Evolutionary conservation across 2,113 vertebrate species (phyloP).

Genomic region (Pseudorasbora parva): DNA sequence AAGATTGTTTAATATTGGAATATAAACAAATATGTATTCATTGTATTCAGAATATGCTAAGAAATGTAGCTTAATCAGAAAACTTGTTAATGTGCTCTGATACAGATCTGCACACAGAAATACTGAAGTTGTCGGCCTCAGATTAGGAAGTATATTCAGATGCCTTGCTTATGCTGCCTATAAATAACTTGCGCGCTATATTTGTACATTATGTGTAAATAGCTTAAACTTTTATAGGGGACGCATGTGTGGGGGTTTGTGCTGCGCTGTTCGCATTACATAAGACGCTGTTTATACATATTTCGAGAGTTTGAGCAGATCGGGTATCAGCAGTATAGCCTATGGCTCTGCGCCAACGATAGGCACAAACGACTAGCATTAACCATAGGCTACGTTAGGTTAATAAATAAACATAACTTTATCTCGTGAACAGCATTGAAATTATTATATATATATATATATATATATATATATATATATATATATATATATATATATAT

Average conservation of each 20-base stretch:
- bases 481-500: no score
- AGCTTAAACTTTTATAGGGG: conserved; percentile 24
- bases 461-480: no score
- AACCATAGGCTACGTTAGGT: not conserved
- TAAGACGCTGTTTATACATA: conserved; percentile 67
- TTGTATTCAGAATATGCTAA: no score
- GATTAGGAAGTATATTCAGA: conserved; percentile 41
- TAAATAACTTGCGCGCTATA: conserved; percentile 58
- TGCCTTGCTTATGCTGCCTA: conserved; percentile 38
- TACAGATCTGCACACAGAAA: not conserved
- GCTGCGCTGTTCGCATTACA: conserved; percentile 48
- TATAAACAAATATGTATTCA: no score
- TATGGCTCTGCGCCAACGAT: not conserved
- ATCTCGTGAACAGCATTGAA: no score
- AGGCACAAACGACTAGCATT: not conserved
- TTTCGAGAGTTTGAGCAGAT: conserved; percentile 39
- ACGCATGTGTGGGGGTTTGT: not conserved
- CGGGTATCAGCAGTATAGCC: conserved; percentile 46
- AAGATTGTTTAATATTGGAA: not conserved
- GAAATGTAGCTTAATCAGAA: no score
- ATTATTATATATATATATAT: no score
- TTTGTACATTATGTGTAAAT: conserved; percentile 57
- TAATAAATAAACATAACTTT: not conserved
- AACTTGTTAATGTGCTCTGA: not conserved
- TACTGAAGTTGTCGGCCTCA: not conserved